Evolutionary conservation across 2,113 vertebrate species (phyloP).

Genomic region (Dromaius novaehollandiae): DNA sequence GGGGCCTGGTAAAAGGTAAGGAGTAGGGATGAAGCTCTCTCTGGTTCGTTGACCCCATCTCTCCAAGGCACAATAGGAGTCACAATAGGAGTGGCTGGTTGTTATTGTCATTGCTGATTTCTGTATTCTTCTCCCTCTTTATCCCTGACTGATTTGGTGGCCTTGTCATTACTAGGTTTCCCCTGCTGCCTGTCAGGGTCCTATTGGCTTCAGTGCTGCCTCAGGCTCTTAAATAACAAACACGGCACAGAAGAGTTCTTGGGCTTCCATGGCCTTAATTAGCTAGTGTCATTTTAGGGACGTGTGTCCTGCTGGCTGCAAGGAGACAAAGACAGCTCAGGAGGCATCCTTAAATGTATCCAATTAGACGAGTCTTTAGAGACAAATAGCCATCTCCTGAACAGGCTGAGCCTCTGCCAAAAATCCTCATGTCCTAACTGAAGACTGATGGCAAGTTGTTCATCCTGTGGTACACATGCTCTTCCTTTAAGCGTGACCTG

Average conservation of each 20-base stretch:
- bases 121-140: constrained; percentile 16
- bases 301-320: constrained; percentile 24
- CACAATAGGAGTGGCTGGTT: background rate
- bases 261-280: constrained; percentile 61
- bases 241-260: constrained; percentile 58
- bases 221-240: constrained; percentile 69
- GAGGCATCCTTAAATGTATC: constrained; percentile 26
- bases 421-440: background rate
- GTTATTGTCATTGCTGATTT: constrained; percentile 1
- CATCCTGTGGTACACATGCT: background rate
- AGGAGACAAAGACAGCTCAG: constrained; percentile 22
- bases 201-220: constrained; percentile 61
- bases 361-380: constrained; percentile 39
- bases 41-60: constrained; percentile 1
- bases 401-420: background rate
- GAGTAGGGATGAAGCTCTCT: background rate
- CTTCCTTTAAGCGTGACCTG: background rate
- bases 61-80: background rate
- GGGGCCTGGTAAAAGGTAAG: constrained; percentile 10
- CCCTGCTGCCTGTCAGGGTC: constrained; percentile 69
- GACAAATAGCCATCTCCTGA: background rate
- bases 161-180: constrained; percentile 68
- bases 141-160: constrained; percentile 60
- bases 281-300: constrained; percentile 55
- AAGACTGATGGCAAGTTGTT: background rate